Base-by-base conservation (phyloP, 2,888 invertebrate species). In the Sphinx pinastri region DNA sequence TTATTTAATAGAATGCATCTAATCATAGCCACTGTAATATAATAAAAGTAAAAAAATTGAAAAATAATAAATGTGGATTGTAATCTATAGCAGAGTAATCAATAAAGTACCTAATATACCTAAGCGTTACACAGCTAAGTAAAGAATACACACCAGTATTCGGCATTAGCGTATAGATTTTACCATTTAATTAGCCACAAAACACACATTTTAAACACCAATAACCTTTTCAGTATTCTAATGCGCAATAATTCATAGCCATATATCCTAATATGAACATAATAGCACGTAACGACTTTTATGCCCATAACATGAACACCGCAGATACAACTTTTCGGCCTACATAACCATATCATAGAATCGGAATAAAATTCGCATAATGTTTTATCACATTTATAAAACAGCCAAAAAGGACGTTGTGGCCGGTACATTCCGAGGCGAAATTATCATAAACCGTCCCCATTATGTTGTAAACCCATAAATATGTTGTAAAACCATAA, bases 401-500 rank as follows among this genome's bases (percentile, higher is more conserved):
- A 70, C 70, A 67, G 57, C 69, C 71, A 72, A 75, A 74, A 76
- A 75, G 74, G 77, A 79, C 79, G 79, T 82, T 82, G 72, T 73
- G 76, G 74, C 76, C 78, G 72, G 74, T 74, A 76, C 75, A 78
- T 79, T 78, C 72, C 72, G 13, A 12, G 71, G 63, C 73, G 80
- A 82, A 85, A 89, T 89, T 88, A 88, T 86, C 85, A 87, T 88
- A 89, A 89, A 88, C 85, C 84, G 81, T 80, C 82, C 79, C 86
- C 79, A 88, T 85, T 84, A 87, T 77, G 86, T 85, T 89, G 86
- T 93, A 93, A 93, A 93, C 79, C 90, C 84, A 93, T 93, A 92
- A 93, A 93, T 92, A 91, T 88, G 91, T 85, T 90, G 89, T 93
- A 93, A 93, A 93, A 89, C 91, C 91, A 92, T 93, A 92, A 92